These are phyloP conservation scores for Pseudomugil gertrudae DNA, from an alignment of 2,797 vertebrate genomes.

Conservation along the genomic window DNA sequence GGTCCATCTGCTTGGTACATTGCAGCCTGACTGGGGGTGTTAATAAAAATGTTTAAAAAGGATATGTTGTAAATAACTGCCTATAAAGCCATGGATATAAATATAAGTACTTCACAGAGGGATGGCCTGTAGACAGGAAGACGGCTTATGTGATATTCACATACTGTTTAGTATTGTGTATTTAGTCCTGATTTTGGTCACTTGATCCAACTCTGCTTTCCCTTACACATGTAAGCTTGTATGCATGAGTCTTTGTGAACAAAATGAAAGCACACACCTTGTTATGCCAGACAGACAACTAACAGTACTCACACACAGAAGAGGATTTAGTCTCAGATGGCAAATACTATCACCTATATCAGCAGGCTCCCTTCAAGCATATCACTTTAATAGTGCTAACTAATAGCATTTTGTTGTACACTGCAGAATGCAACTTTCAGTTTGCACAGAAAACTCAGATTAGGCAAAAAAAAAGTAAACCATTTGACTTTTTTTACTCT, in stretches of 20 bases:
- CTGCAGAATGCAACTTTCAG: slow-evolving; percentile 23
- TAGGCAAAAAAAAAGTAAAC: slow-evolving; percentile 25
- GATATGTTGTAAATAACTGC: slow-evolving; percentile 2
- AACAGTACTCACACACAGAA: slow-evolving; percentile 1
- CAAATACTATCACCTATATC: slow-evolving; percentile 55
- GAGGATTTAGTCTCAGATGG: slow-evolving; percentile 43
- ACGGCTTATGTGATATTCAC: slow-evolving; percentile 55
- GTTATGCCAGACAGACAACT: slow-evolving; percentile 18
- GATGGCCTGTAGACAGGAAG: slow-evolving; percentile 23
- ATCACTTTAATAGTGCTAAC: slow-evolving; percentile 32
- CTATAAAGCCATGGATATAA: slow-evolving; percentile 9
- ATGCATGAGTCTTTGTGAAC: slow-evolving; percentile 12
- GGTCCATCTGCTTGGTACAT: slow-evolving; percentile 34
- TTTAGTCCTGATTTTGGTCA: slow-evolving; percentile 18
- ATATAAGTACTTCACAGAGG: slow-evolving; percentile 9
- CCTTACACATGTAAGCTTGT: no score
- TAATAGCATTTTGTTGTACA: slow-evolving; percentile 47
- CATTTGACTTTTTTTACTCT: slow-evolving; percentile 15
- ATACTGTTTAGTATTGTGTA: slow-evolving; percentile 9
- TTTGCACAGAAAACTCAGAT: slow-evolving; percentile 28
- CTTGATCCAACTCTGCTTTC: no score
- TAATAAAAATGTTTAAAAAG: slow-evolving; percentile 6
- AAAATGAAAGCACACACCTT: slow-evolving; percentile 23
- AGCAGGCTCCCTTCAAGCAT: slow-evolving; percentile 44
- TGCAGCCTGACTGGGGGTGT: slow-evolving; percentile 7